Evolutionary conservation across 1,140 invertebrate species (phyloP).

Genomic region (Penaeus japonicus): DNA sequence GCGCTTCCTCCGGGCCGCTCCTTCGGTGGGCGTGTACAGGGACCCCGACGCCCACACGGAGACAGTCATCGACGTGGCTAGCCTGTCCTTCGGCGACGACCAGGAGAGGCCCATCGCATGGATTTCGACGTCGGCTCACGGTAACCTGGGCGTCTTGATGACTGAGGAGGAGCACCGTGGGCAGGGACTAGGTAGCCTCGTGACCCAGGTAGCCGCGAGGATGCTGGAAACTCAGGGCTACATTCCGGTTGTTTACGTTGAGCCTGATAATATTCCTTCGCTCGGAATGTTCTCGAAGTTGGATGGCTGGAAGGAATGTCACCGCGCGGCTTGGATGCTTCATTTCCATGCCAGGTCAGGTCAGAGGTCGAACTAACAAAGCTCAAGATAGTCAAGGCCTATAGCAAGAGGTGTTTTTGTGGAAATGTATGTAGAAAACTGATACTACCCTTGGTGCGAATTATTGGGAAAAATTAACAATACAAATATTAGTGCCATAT

Average conservation of each 20-base stretch:
- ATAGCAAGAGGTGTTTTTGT: no score
- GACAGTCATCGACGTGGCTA: background rate
- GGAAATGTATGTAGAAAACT: no score
- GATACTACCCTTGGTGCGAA: no score
- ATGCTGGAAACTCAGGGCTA: background rate
- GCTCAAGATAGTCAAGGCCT: no score
- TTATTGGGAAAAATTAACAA: no score
- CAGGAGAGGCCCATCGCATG: background rate
- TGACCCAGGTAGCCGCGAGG: background rate
- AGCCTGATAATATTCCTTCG: background rate
- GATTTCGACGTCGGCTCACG: background rate
- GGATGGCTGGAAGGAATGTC: background rate
- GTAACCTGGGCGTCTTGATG: background rate
- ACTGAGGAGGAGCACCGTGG: background rate
- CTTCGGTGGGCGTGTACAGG: background rate
- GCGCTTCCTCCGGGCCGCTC: background rate
- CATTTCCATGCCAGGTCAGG: no score
- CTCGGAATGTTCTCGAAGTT: background rate
- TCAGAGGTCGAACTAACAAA: no score
- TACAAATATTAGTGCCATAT: no score
- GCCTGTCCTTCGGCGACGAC: background rate
- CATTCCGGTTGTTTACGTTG: background rate
- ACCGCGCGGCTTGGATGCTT: background rate
- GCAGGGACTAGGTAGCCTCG: background rate
- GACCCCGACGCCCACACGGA: background rate